phyloP scores from a whole-genome alignment of 2,113 vertebrate species.

The Crotalus horridus region DNA sequence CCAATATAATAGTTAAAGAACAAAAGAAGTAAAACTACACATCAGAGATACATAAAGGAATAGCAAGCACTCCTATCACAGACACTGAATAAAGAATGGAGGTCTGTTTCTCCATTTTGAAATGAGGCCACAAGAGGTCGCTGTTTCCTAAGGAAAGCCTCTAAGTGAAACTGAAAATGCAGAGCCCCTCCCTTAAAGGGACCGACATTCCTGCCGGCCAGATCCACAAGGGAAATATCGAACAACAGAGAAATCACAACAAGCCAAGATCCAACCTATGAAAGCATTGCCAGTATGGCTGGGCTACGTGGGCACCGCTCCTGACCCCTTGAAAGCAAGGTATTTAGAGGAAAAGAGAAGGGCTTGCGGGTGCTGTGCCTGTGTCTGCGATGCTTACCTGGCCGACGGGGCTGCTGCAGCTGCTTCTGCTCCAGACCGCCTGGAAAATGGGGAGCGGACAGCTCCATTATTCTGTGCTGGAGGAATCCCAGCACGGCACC shows the following conservation, averaged over 20 bases:
- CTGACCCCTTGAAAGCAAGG: background rate
- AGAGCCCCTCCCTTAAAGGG: conserved; percentile 7
- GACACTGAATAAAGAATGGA: background rate
- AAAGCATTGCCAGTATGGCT: background rate
- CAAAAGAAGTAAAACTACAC: background rate
- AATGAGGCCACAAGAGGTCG: conserved; percentile 54
- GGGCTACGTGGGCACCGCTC: background rate
- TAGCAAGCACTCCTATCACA: background rate
- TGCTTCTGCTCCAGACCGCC: too few relatives aligned
- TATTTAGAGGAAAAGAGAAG: background rate
- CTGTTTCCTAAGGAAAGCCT: conserved; percentile 52
- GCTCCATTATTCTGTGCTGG: too few relatives aligned
- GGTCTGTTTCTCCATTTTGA: background rate
- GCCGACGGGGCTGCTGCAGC: too few relatives aligned
- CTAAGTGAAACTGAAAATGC: conserved; percentile 3
- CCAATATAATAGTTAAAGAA: background rate
- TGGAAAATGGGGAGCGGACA: too few relatives aligned
- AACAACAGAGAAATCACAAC: background rate
- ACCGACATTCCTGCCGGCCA: background rate
- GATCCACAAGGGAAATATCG: background rate
- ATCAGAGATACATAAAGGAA: background rate
- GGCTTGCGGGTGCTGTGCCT: background rate
- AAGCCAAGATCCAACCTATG: background rate
- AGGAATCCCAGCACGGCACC: background rate
- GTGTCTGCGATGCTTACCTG: background rate